Evolutionary conservation across 2,888 invertebrate species (phyloP).

Genomic region (Apeira syringaria): DNA sequence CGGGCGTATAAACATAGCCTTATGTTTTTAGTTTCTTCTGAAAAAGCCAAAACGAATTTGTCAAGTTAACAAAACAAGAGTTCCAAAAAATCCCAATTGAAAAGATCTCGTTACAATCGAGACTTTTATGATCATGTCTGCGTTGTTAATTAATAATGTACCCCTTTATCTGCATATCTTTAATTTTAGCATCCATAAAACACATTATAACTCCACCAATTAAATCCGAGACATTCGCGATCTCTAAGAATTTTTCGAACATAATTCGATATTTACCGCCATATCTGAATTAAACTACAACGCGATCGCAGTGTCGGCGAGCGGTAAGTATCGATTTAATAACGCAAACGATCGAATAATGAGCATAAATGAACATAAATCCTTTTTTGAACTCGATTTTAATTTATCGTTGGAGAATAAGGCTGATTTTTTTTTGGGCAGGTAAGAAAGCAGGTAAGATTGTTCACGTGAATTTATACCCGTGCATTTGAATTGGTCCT

Average conservation of each 20-base stretch:
- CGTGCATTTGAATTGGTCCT: conserved; percentile 52
- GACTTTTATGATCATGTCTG: not conserved
- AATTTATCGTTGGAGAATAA: conserved; percentile 57
- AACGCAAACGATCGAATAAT: conserved; percentile 63
- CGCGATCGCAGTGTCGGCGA: conserved; percentile 19
- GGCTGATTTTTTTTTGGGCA: conserved; percentile 66
- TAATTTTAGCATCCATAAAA: conserved; percentile 18
- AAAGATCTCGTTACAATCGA: no score
- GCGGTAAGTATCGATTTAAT: conserved; percentile 28
- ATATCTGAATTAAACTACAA: not conserved
- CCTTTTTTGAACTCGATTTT: conserved; percentile 58
- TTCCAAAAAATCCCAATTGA: no score
- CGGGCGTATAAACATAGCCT: no score
- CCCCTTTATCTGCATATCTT: not conserved
- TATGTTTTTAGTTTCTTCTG: no score
- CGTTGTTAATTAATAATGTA: not conserved
- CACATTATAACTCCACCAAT: conserved; percentile 27
- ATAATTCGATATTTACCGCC: not conserved
- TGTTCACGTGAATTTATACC: conserved; percentile 63
- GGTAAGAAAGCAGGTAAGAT: conserved; percentile 65
- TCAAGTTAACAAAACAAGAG: no score
- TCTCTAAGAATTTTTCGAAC: not conserved
- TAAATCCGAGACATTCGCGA: conserved; percentile 33
- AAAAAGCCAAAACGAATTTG: no score
- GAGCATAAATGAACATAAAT: conserved; percentile 62